phyloP scores from a whole-genome alignment of 37 sponge, comb jelly and placozoan species.

The Ianthella basta region DNA sequence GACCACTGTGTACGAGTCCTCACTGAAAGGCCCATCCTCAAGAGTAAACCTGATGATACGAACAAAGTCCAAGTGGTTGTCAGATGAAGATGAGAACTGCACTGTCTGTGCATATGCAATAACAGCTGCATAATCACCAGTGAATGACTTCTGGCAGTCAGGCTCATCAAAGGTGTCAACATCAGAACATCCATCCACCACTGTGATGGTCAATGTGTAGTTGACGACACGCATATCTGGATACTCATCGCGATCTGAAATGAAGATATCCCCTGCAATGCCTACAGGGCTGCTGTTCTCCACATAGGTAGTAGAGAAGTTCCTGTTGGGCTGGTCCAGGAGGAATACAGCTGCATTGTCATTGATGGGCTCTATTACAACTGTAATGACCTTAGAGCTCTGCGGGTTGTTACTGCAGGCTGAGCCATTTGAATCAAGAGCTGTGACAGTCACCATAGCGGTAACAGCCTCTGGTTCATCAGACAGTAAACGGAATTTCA shows the following conservation, averaged over 20 bases:
- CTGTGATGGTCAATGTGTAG: constrained; percentile 22
- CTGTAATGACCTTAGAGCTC: constrained; percentile 28
- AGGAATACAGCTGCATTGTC: constrained; percentile 55
- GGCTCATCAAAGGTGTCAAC: constrained; percentile 19
- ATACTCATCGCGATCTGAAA: constrained; percentile 53
- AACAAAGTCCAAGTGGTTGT: not conserved
- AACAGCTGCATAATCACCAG: not conserved
- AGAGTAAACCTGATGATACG: constrained; percentile 37
- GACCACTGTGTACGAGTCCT: constrained; percentile 25
- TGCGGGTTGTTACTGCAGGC: not conserved
- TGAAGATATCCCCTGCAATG: constrained; percentile 42
- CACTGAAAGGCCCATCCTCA: constrained; percentile 13
- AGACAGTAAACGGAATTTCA: constrained; percentile 44
- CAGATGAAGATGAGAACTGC: not conserved
- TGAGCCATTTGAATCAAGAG: constrained; percentile 2
- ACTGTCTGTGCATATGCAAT: not conserved
- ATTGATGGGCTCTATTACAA: constrained; percentile 66
- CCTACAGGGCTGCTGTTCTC: constrained; percentile 34
- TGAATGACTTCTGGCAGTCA: not conserved
- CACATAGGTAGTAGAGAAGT: constrained; percentile 41
- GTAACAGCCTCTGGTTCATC: constrained; percentile 52
- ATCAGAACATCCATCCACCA: constrained; percentile 23
- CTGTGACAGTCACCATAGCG: constrained; percentile 40
- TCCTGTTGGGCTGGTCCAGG: constrained; percentile 38
- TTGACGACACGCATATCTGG: constrained; percentile 24